phyloP scores from a whole-genome alignment of 2,888 invertebrate genomes.

The Opisthograptis luteolata region DNA sequence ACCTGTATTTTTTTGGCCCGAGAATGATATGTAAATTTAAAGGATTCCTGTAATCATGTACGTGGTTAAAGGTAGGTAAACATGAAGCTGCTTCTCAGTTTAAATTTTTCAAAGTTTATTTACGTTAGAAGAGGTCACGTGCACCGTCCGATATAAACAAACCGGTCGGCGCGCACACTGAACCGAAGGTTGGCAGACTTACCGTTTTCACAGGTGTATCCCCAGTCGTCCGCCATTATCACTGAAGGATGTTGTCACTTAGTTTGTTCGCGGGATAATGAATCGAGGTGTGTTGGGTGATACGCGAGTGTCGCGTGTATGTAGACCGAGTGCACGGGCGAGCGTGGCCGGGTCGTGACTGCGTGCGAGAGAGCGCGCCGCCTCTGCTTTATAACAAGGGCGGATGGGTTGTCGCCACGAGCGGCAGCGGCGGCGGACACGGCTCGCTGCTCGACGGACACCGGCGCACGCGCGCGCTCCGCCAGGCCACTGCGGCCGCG shows the following conservation, averaged over 20 bases:
- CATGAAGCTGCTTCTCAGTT: conserved; percentile 30
- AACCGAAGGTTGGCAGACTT: conserved; percentile 53
- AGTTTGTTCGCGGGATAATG: conserved; percentile 44
- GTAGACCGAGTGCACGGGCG: conserved; percentile 66
- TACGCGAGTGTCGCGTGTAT: conserved; percentile 59
- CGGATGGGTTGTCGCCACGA: conserved; percentile 46
- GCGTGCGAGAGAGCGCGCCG: conserved; percentile 71
- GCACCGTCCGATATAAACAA: conserved; percentile 74
- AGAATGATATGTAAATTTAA: background rate
- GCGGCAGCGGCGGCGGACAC: conserved; percentile 52
- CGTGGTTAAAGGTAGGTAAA: no score
- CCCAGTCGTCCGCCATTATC: conserved; percentile 83
- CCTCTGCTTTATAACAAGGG: conserved; percentile 69
- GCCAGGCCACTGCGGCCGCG: conserved; percentile 53
- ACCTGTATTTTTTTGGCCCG: background rate
- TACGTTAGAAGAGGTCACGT: conserved; percentile 69
- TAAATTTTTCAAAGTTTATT: conserved; percentile 49
- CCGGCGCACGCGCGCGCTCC: conserved; percentile 45
- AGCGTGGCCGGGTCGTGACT: conserved; percentile 73
- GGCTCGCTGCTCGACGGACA: conserved; percentile 39
- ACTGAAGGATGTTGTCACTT: conserved; percentile 50
- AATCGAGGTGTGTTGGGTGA: conserved; percentile 22
- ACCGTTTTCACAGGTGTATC: conserved; percentile 86
- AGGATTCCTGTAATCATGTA: no score
- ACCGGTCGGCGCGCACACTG: conserved; percentile 62